phyloP scores from a whole-genome alignment of 1,140 invertebrate genomes.

The Drosophila mayri region DNA sequence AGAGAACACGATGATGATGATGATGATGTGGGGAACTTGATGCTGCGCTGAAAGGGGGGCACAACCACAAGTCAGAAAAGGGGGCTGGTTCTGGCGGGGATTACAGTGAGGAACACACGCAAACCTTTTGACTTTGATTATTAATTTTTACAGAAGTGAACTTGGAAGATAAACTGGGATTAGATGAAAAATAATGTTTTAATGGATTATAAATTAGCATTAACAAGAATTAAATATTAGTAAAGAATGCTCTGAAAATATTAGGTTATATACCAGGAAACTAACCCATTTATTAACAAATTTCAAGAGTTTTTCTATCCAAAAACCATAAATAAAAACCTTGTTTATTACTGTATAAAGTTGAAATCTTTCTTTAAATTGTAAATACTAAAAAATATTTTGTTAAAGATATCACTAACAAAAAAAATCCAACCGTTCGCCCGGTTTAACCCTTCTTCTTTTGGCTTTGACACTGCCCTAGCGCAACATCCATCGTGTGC shows the following conservation, averaged over 20 bases:
- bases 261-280: not conserved
- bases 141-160: conserved; percentile 22
- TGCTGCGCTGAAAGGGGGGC: conserved; percentile 31
- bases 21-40: conserved; percentile 65
- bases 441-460: conserved; percentile 22
- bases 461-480: conserved; percentile 54
- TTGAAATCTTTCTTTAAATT: not conserved
- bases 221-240: not conserved
- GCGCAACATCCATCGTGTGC: conserved; percentile 45
- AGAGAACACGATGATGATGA: conserved; percentile 39
- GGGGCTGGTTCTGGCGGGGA: conserved; percentile 16
- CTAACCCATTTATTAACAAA: not conserved
- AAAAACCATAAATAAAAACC: not conserved
- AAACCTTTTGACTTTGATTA: conserved; percentile 40
- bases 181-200: not conserved
- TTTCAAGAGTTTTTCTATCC: not conserved
- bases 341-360: not conserved
- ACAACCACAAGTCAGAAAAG: conserved; percentile 52
- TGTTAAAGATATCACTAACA: not conserved
- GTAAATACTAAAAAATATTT: not conserved
- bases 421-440: not conserved
- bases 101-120: conserved; percentile 31
- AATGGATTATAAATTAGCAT: conserved; percentile 15
- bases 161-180: conserved; percentile 2
- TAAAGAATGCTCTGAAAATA: not conserved